Base-by-base conservation (phyloP, 2,113 vertebrate genomes). In the Nicator chloris region DNA sequence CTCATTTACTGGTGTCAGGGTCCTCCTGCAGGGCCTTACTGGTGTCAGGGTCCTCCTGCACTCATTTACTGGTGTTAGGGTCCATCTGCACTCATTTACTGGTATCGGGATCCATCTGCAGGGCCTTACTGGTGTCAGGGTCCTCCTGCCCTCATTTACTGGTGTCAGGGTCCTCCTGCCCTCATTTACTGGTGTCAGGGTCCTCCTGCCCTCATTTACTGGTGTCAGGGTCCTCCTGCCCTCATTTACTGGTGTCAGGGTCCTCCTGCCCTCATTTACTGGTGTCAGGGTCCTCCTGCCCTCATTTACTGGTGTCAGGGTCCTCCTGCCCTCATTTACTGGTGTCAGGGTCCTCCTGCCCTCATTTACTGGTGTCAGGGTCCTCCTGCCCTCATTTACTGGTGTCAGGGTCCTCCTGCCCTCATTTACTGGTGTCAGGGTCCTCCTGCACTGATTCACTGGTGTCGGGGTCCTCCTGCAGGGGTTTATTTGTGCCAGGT, bases 91-190 rank as follows among this genome's bases (percentile, higher is more conserved):
- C 57, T 1, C 33, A 39, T 50, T 61, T 42, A 2, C 56, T 82
- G 47, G 60, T 54, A 65, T 65, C 75, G 45, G 80, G 35, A 75
- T 66, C 75, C 80, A 22, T 20, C 61, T 75, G 76, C 76, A 75
- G 35, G 5, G 8, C 14, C 5, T 27, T 26, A 9, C 39, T 91
- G 56, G 66, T 59, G 6, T 6, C 76, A 45, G 65, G 44, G 18
- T 45, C 44, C 19, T 24, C 10, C 56, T 35, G 22, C 56, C 24
- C 11, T 14, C 15, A 6, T 28, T 69, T 23, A 22, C 47, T 70
- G n/a, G n/a, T n/a, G n/a, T n/a, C n/a, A n/a, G n/a, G n/a, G n/a
- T 93, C 95, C 95, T 90, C 94, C 90, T 94, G 93, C 92, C 35
- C 57, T 1, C 33, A 39, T 50, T 61, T 26, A 9, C 39, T 91